Evolutionary conservation across 2,888 invertebrate genomes (phyloP).

Genomic region (Oeneis ivallda): DNA sequence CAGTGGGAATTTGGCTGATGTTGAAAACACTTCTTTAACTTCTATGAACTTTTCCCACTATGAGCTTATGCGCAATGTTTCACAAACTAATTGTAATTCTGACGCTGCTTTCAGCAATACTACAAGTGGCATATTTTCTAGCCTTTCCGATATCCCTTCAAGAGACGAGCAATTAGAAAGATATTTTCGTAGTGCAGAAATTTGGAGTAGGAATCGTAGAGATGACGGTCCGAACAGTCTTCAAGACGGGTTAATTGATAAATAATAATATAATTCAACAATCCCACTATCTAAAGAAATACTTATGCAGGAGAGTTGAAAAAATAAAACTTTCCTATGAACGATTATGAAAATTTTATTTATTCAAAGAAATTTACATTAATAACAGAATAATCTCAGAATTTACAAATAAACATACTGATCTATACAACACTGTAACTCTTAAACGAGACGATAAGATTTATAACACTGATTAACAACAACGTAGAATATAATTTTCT

Average conservation of each 20-base stretch:
- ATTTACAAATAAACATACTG: conserved; percentile 78
- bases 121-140: conserved; percentile 51
- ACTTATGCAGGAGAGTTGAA: not conserved
- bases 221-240: conserved; percentile 15
- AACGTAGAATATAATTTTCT: conserved; percentile 71
- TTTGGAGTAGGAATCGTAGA: conserved; percentile 56
- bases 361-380: conserved; percentile 79
- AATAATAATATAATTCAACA: conserved; percentile 8
- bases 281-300: not conserved
- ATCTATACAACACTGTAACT: conserved; percentile 81
- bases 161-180: conserved; percentile 69
- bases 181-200: conserved; percentile 69
- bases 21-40: conserved; percentile 61
- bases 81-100: conserved; percentile 63
- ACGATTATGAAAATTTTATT: conserved; percentile 82
- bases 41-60: conserved; percentile 75
- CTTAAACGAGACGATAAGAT: conserved; percentile 80
- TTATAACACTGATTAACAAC: conserved; percentile 80
- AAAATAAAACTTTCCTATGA: conserved; percentile 63
- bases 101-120: conserved; percentile 64
- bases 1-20: conserved; percentile 44
- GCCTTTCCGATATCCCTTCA: conserved; percentile 50
- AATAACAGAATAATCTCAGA: conserved; percentile 78
- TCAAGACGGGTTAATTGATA: conserved; percentile 11
- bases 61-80: conserved; percentile 68